A percentile compares a stretch with the other conserved stretches of the same genome.
Evolutionary conservation across 2,113 vertebrate species (phyloP).

Genomic region (Pteropus alecto): DNA sequence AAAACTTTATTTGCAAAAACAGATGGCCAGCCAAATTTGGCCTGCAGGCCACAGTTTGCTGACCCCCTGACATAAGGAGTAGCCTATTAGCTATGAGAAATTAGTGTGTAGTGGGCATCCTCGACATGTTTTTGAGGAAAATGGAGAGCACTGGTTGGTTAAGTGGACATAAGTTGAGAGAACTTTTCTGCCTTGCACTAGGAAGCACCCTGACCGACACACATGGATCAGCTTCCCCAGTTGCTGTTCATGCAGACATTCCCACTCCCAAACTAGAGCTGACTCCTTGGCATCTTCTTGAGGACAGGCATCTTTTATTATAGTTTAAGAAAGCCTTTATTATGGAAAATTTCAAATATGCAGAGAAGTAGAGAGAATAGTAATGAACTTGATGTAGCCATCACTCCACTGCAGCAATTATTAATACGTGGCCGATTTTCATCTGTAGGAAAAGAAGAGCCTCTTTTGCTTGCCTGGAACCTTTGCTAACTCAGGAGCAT

Average conservation of each 20-base stretch:
- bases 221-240: neutral
- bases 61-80: too few relatives aligned
- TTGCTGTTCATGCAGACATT: neutral
- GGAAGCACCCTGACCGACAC: neutral
- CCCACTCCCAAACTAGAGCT: neutral
- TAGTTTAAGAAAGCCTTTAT: neutral
- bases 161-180: too few relatives aligned
- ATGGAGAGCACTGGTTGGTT: too few relatives aligned
- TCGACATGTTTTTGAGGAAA: too few relatives aligned
- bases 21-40: neutral
- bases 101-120: too few relatives aligned
- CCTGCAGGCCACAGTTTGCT: neutral
- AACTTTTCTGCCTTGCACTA: neutral
- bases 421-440: neutral
- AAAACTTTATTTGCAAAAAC: neutral
- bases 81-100: too few relatives aligned
- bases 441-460: neutral
- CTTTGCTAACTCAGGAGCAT: neutral
- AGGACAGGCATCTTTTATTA: neutral
- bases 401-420: too few relatives aligned
- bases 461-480: neutral
- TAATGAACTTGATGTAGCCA: neutral
- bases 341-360: neutral
- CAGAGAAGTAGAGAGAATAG: neutral
- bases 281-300: neutral